Evolutionary conservation across 92 coral and sea anemone species (phyloP).

Genomic region (Bergia puertoricense): DNA sequence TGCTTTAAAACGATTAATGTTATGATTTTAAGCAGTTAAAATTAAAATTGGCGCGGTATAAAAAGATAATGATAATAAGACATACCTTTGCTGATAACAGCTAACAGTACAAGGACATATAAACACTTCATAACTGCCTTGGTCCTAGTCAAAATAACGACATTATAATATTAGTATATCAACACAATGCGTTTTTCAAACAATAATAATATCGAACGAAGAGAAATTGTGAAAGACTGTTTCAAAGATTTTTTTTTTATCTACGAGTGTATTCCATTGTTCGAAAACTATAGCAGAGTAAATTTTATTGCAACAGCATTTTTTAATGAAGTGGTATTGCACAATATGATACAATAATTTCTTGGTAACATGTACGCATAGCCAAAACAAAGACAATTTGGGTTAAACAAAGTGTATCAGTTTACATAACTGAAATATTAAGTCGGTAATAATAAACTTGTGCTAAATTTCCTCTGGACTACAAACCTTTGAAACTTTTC

Average conservation of each 20-base stretch:
- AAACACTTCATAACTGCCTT: constrained; percentile 19
- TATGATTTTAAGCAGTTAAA: too few species aligned
- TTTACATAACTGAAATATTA: background rate
- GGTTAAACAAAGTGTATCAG: background rate
- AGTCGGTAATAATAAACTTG: background rate
- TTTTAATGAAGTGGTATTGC: background rate
- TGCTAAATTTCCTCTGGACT: background rate
- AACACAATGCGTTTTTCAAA: background rate
- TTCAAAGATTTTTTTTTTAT: too few species aligned
- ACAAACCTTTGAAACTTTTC: constrained; percentile 4
- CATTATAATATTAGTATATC: background rate
- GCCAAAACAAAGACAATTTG: background rate
- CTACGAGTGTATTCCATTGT: background rate
- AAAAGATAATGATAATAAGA: too few species aligned
- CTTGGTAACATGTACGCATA: background rate
- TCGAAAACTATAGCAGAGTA: too few species aligned
- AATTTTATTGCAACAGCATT: too few species aligned
- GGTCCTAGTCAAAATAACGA: constrained; percentile 10
- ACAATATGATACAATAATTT: background rate
- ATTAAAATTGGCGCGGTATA: background rate
- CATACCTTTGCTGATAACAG: constrained; percentile 14
- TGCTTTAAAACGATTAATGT: background rate
- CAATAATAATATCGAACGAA: background rate
- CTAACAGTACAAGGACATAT: background rate
- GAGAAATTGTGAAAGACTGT: background rate